Evolutionary conservation across 1,140 invertebrate species (phyloP).

Genomic region (Pentalonia nigronervosa): DNA sequence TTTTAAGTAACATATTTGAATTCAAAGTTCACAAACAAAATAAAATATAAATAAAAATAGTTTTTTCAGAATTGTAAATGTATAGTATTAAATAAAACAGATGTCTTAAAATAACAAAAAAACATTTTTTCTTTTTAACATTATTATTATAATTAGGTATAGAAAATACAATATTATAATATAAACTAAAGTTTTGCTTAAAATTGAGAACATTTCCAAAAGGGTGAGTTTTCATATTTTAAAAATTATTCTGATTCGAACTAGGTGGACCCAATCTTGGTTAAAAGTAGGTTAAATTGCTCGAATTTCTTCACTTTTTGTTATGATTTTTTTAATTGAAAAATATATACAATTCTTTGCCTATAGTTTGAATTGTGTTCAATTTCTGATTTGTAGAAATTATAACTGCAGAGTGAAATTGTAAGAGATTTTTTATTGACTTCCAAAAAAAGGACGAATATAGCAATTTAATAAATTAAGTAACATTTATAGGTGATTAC

Average conservation of each 20-base stretch:
- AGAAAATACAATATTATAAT: neutral
- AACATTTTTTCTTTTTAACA: too few relatives aligned
- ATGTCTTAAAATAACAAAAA: neutral
- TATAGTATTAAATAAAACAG: too few relatives aligned
- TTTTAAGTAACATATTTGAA: constrained; percentile 40
- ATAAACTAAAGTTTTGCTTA: neutral
- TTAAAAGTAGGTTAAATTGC: neutral
- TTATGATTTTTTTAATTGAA: neutral
- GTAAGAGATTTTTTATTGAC: neutral
- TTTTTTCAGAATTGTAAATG: neutral
- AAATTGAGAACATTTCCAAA: neutral
- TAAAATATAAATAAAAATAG: constrained; percentile 11
- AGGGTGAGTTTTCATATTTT: neutral
- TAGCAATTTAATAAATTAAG: neutral
- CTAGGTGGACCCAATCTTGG: neutral
- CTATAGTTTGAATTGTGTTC: neutral
- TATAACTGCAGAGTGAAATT: too few relatives aligned
- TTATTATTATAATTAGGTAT: neutral
- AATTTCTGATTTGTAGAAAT: neutral
- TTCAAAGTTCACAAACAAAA: neutral
- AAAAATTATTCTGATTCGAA: neutral
- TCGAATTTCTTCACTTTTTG: neutral
- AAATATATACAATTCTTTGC: neutral
- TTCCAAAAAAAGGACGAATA: neutral
- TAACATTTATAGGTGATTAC: too few relatives aligned